Conservation (phyloP, 2,888 invertebrate species). For the Tetheella fluctuosa region DNA sequence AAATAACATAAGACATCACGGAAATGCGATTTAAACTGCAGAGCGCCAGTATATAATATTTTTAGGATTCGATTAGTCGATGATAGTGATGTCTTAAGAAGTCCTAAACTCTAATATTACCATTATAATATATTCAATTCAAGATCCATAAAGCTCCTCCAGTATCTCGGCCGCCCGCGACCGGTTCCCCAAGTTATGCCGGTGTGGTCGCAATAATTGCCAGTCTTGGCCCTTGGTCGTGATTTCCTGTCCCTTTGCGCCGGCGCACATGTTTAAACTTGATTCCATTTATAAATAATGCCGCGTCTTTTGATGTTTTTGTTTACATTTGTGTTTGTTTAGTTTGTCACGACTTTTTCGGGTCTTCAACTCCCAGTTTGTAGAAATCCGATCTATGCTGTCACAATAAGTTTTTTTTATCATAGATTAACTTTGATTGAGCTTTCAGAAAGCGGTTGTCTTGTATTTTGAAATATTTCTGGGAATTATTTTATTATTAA, state of each 20-base stretch:
- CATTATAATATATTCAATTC: neutral
- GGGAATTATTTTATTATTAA: too few species aligned
- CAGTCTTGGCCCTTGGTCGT: conserved; percentile 14
- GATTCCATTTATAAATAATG: conserved; percentile 3
- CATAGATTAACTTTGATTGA: too few species aligned
- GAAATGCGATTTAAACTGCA: too few species aligned
- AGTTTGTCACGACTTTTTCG: conserved; percentile 5
- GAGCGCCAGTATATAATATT: too few species aligned
- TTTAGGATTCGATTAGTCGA: too few species aligned
- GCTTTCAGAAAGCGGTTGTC: too few species aligned
- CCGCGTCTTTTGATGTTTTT: conserved; percentile 7
- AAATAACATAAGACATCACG: too few species aligned
- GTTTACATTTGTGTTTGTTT: conserved; percentile 6
- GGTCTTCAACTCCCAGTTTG: too few species aligned
- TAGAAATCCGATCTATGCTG: too few species aligned
- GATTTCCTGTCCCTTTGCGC: conserved; percentile 13
- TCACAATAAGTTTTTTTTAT: too few species aligned
- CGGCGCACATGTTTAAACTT: conserved; percentile 3
- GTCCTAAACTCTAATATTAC: neutral
- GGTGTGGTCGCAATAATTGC: conserved; percentile 5
- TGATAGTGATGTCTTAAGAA: too few species aligned
- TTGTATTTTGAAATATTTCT: too few species aligned
- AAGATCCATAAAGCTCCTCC: neutral
- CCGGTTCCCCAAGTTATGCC: conserved; percentile 4
- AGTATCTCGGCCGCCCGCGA: neutral